phyloP scores from a whole-genome alignment of 2,888 invertebrate species.

The Drepana falcataria region DNA sequence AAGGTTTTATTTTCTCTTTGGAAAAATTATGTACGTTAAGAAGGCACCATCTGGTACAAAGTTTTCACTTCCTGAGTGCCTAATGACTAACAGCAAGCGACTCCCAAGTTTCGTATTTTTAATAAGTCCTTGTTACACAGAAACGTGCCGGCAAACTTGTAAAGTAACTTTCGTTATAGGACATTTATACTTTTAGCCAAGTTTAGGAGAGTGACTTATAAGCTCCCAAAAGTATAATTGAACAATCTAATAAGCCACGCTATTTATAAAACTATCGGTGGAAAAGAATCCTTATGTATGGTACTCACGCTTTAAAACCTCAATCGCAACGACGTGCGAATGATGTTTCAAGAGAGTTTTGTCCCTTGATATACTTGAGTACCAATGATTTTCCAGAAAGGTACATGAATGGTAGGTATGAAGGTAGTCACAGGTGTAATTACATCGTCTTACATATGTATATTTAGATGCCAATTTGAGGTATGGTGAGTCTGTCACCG shows the following conservation, averaged over 20 bases:
- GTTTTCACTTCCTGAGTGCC: constrained; percentile 34
- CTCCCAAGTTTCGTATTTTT: constrained; percentile 53
- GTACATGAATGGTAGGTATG: too few species aligned
- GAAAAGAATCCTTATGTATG: neutral
- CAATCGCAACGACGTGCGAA: too few species aligned
- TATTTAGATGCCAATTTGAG: too few species aligned
- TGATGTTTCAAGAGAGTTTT: too few species aligned
- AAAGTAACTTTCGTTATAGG: constrained; percentile 16
- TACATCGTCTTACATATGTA: too few species aligned
- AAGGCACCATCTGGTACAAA: constrained; percentile 31
- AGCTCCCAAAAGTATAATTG: neutral
- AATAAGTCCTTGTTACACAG: constrained; percentile 39
- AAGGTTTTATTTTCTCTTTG: constrained; percentile 10
- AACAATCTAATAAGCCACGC: neutral
- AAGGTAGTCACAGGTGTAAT: too few species aligned
- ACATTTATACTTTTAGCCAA: constrained; percentile 21
- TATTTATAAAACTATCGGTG: neutral
- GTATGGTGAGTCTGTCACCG: too few species aligned
- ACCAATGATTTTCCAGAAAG: too few species aligned
- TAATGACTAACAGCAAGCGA: constrained; percentile 43
- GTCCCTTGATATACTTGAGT: too few species aligned
- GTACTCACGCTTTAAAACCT: neutral
- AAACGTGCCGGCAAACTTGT: constrained; percentile 33
- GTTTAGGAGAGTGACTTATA: constrained; percentile 1
- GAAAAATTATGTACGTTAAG: constrained; percentile 33